Conservation (phyloP, 2,888 invertebrate species). For the Rotaria magnacalcarata region DNA sequence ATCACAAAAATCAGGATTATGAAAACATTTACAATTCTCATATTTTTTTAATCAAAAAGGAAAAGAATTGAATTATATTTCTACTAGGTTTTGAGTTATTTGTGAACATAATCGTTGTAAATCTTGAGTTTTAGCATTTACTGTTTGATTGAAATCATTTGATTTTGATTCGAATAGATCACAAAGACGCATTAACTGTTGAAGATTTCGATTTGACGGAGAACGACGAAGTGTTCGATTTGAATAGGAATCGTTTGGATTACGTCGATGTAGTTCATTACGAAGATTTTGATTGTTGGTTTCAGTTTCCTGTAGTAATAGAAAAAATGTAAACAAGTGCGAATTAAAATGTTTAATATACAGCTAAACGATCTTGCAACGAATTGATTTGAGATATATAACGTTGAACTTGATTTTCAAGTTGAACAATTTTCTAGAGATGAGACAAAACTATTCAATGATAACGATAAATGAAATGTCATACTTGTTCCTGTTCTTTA, state of each 20-base stretch:
- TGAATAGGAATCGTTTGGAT: no score
- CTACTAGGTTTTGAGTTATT: neutral
- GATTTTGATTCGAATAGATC: slow-evolving; percentile 2
- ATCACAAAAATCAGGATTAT: neutral
- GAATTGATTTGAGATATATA: neutral
- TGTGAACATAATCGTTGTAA: slow-evolving; percentile 27
- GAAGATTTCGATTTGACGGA: neutral
- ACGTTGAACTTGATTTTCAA: slow-evolving; percentile 14
- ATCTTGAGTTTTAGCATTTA: neutral
- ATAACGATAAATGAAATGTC: no score
- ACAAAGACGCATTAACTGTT: neutral
- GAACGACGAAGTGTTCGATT: neutral
- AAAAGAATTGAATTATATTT: neutral
- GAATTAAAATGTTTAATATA: neutral
- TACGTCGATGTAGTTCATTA: neutral
- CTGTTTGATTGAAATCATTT: slow-evolving; percentile 4
- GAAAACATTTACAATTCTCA: no score
- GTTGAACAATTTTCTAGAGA: neutral
- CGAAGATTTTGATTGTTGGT: neutral
- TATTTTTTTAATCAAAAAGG: neutral
- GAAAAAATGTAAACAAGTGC: neutral
- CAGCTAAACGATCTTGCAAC: slow-evolving; percentile 10
- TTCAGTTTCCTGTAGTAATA: neutral
- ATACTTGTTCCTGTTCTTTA: slow-evolving; percentile 24
- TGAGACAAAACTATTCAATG: neutral